Evolutionary conservation across 2,888 invertebrate species (phyloP).

Genomic region (Amblyjoppa fuscipennis): DNA sequence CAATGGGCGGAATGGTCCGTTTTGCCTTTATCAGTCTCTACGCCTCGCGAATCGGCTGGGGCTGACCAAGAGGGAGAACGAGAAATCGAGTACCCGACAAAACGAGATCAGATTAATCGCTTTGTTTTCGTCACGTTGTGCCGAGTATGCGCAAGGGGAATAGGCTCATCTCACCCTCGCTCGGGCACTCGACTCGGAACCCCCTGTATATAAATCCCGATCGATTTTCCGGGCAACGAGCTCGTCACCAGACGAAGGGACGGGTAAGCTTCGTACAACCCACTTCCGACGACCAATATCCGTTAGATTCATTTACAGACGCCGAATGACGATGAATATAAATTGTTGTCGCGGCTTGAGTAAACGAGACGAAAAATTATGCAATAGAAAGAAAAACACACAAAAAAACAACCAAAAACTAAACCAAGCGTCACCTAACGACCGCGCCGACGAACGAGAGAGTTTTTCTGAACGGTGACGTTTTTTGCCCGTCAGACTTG

Average conservation of each 20-base stretch:
- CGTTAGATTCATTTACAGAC: constrained; percentile 48
- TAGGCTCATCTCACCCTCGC: constrained; percentile 42
- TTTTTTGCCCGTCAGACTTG: background rate
- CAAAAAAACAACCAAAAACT: background rate
- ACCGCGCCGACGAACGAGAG: background rate
- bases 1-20: background rate
- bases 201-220: constrained; percentile 49
- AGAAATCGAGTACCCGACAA: constrained; percentile 74
- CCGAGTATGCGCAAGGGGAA: constrained; percentile 18
- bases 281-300: constrained; percentile 40
- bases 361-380: constrained; percentile 16
- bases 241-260: constrained; percentile 22
- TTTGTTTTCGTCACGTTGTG: constrained; percentile 76
- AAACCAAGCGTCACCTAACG: background rate
- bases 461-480: background rate
- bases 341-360: constrained; percentile 29
- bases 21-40: too few relatives aligned
- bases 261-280: constrained; percentile 1
- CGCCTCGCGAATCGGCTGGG: constrained; percentile 4
- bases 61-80: constrained; percentile 47
- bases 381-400: constrained; percentile 17
- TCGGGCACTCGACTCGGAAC: constrained; percentile 24
- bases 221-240: constrained; percentile 53
- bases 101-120: constrained; percentile 80
- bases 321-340: constrained; percentile 44